Base-by-base conservation (phyloP, 2,888 invertebrate genomes). In the Pseudoips prasinana region DNA sequence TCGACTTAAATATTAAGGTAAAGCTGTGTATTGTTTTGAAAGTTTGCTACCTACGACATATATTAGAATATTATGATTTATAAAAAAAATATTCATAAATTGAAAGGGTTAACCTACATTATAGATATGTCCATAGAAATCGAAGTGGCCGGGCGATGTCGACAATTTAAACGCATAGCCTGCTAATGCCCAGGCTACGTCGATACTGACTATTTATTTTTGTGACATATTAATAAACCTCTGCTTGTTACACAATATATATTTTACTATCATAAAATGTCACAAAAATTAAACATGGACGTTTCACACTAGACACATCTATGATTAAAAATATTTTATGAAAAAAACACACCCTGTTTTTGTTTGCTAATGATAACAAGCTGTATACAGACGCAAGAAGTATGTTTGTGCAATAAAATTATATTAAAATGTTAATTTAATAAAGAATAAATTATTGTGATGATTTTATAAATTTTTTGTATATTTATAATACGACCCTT, bases 301-400 rank as follows among this genome's bases (percentile, higher is more conserved):
- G 22, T 38, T 29, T 20, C 18, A 34, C 32, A 33, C 28, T 33
- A 39, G 37, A 38, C 36, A 40, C 39, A 25, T 41, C 19, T 53
- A 44, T 33, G 32, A 40, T 35, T 45, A 33, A 46, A 46, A 45
- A 41, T 39, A 44, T 43, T 43, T 39, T 43, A 43, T 47, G 30
- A 46, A 46, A 47, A 46, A 48, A 45, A 45, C 42, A 50, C 56
- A 53, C 56, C 50, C 56, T 56, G 50, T 56, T 50, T 53, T 46
- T 44, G 44, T 56, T 53, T 47, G 50, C 53, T 56, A 56, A 53
- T 56, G 45, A 56, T 42, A 53, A 44, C 25, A 52, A 55, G 49
- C 55, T 32, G 18, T 30, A 47, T 51, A 46, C 29, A 36, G 49
- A 54, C 22, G 46, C 54, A 49, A 46, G 7, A 52, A 41, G 9